These are phyloP conservation scores for Drosophila colorata DNA, from an alignment of 2,888 invertebrate species.

Conservation along the genomic window DNA sequence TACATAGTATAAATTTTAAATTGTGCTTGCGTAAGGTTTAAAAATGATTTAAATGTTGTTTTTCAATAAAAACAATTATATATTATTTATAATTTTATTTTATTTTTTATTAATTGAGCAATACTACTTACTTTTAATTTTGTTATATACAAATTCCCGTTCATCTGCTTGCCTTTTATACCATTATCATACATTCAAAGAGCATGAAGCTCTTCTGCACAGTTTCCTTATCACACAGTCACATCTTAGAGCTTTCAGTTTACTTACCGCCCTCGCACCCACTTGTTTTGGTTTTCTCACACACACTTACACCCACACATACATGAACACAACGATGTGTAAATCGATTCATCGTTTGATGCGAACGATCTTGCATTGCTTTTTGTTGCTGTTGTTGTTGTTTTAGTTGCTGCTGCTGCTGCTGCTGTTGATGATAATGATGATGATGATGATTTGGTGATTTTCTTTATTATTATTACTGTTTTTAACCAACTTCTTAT, in stretches of 20 bases:
- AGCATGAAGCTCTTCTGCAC: not conserved
- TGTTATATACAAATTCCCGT: not conserved
- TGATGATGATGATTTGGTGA: constrained; percentile 81
- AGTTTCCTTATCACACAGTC: constrained; percentile 15
- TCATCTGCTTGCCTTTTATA: not conserved
- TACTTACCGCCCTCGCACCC: constrained; percentile 43
- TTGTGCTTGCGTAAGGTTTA: too few relatives aligned
- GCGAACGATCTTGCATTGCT: constrained; percentile 53
- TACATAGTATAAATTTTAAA: too few relatives aligned
- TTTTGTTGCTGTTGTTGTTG: constrained; percentile 14
- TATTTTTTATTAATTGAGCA: too few relatives aligned
- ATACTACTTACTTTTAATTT: not conserved
- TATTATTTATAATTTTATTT: too few relatives aligned
- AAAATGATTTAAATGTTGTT: too few relatives aligned
- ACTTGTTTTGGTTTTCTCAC: constrained; percentile 39
- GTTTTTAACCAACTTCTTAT: constrained; percentile 82
- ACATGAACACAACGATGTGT: constrained; percentile 65
- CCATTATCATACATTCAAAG: not conserved
- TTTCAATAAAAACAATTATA: too few relatives aligned
- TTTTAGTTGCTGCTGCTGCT: constrained; percentile 19
- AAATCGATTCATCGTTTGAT: constrained; percentile 79
- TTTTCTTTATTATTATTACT: constrained; percentile 82
- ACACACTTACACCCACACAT: constrained; percentile 20
- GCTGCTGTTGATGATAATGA: constrained; percentile 59
- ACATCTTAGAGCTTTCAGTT: constrained; percentile 22